Percentiles rank a stretch among this genome's conserved stretches.
Conservation (phyloP, 2,113 vertebrate species). For the Paracyprichromis sp. region DNA sequence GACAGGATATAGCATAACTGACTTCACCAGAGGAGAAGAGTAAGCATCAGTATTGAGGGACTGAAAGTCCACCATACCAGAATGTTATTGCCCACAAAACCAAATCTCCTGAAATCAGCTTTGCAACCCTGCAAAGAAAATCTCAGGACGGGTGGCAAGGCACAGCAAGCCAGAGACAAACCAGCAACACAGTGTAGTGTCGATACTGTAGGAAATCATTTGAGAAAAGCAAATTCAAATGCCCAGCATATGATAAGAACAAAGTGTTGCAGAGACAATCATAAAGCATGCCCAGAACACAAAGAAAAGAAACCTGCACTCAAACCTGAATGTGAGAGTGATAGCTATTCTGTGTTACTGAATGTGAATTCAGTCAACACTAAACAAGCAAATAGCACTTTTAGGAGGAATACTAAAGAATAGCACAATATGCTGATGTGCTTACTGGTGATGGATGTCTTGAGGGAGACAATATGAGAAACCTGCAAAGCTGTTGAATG, state of each 20-base stretch:
- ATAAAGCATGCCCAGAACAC: neutral
- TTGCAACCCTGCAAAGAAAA: neutral
- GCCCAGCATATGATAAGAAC: neutral
- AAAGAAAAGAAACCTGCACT: neutral
- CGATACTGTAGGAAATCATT: neutral
- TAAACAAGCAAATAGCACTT: neutral
- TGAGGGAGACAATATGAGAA: neutral
- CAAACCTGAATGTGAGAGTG: neutral
- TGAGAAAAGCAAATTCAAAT: neutral
- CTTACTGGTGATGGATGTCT: neutral
- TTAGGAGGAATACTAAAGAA: neutral
- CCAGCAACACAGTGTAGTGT: neutral
- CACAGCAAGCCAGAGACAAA: neutral
- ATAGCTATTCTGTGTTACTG: neutral
- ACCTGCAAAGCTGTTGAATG: neutral
- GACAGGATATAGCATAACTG: neutral
- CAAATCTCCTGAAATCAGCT: neutral
- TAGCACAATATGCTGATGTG: neutral
- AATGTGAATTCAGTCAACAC: neutral
- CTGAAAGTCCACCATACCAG: neutral
- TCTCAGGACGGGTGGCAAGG: neutral
- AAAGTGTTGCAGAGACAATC: conserved; percentile 5
- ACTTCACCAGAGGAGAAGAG: neutral
- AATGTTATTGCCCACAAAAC: neutral
- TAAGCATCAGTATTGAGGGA: neutral